phyloP scores from a whole-genome alignment of 2,888 invertebrate species.

The Limnephilus auricula region DNA sequence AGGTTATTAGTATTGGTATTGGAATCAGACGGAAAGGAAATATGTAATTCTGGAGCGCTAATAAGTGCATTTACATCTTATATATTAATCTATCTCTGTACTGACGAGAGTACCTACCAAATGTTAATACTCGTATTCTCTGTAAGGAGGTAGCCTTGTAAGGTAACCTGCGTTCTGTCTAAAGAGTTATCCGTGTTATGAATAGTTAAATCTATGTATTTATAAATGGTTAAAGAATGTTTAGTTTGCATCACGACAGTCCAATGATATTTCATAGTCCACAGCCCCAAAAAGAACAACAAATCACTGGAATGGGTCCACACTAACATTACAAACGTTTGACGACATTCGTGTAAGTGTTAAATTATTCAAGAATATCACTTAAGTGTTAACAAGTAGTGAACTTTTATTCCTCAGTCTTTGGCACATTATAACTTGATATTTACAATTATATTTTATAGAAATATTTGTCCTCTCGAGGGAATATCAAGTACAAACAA shows the following conservation, averaged over 20 bases:
- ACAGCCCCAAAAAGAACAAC: conserved; percentile 54
- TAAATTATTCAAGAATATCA: conserved; percentile 47
- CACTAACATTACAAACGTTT: conserved; percentile 26
- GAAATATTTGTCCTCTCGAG: conserved; percentile 31
- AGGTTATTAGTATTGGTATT: conserved; percentile 18
- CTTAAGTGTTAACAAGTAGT: conserved; percentile 49
- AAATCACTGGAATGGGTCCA: conserved; percentile 25
- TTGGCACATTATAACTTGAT: conserved; percentile 48
- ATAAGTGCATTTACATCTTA: conserved; percentile 17
- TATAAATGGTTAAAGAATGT: not conserved
- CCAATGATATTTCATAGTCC: conserved; percentile 51
- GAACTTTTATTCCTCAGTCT: conserved; percentile 53
- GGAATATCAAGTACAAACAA: conserved; percentile 29
- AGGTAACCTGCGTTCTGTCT: conserved; percentile 8
- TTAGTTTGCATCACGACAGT: conserved; percentile 12
- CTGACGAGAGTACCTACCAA: conserved; percentile 31
- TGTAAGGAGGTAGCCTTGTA: conserved; percentile 20
- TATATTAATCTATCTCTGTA: conserved; percentile 34
- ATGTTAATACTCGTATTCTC: conserved; percentile 16
- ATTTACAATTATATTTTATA: conserved; percentile 38
- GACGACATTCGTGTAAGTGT: conserved; percentile 28
- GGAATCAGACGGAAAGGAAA: not conserved
- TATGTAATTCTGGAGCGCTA: not conserved
- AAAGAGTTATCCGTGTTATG: not conserved
- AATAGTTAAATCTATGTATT: not conserved